Evolutionary conservation across 2,113 vertebrate species (phyloP), one percentile per base, ranked within the genome.

Genomic region (Nerophis ophidion): DNA sequence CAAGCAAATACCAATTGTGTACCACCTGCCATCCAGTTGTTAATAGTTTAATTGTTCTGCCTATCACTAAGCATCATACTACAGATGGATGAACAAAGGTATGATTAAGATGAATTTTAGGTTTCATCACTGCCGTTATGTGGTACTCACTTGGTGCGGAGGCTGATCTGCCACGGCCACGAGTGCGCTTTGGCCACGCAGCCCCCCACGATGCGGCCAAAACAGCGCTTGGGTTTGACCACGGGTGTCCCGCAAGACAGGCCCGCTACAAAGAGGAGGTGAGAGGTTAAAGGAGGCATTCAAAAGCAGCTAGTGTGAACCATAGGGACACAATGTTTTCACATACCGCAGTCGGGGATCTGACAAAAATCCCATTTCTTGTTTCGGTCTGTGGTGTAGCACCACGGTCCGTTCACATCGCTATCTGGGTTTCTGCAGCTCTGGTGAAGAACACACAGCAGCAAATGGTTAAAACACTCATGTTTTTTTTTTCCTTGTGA

Each of bases 81-180:
- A 26, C 1, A 26, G 2, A 26, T 26, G 26, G 26, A 26, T 26
- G 26, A 26, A 26, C 26, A 26, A 26, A 26, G 26, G 26, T 26
- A 26, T 26, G 26, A 26, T 26, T 26, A 26, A 26, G 26, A 26
- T 26, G 3, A 26, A 26, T 26, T 26, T 26, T 26, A 26, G 26
- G 26, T 26, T 26, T 26, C 26, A 26, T 26, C 26, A 42, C 40
- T 4, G 40, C 11, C 8, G 3, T 36, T 0, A 13, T 26, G 10
- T 40, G 62, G 8, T 15, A 56, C 79, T 72, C 66, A 99, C 96
- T 63, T 91, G 64, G 87, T 93, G 17, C 95, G 84, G 5, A 99
- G 91, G 68, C 96, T 99, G 86, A 97, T 87, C 64, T 99, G 97
- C 97, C 97, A 99, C 35, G 97, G 97, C 97, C 97, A 99, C 1